phyloP scores from a whole-genome alignment of 2,888 invertebrate genomes.

The Belgica antarctica region DNA sequence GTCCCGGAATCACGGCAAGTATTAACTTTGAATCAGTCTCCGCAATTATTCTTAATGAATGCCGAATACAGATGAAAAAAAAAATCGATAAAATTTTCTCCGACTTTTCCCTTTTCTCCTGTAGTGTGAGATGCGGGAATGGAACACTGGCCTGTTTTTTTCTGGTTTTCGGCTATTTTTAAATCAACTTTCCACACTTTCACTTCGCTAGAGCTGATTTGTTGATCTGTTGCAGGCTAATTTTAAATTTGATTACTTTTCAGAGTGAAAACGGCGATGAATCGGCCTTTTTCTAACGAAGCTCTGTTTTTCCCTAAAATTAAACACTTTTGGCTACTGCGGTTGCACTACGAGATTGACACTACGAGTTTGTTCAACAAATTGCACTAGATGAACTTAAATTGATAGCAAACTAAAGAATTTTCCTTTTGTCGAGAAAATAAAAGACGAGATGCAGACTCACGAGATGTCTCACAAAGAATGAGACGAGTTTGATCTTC shows the following conservation, averaged over 20 bases:
- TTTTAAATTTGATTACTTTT: slow-evolving; percentile 8
- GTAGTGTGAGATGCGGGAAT: neutral
- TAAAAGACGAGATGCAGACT: slow-evolving; percentile 31
- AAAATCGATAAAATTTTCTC: slow-evolving; percentile 27
- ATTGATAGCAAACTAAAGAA: neutral
- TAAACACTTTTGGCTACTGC: neutral
- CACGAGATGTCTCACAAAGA: slow-evolving; percentile 30
- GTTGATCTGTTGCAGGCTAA: slow-evolving; percentile 11
- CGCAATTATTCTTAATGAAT: no score
- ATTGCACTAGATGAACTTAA: slow-evolving; percentile 23
- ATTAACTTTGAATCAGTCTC: no score
- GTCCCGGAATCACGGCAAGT: no score
- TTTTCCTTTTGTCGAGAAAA: neutral
- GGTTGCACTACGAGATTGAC: no score
- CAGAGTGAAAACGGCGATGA: neutral
- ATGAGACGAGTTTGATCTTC: slow-evolving; percentile 33
- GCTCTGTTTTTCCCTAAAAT: neutral
- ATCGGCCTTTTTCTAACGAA: neutral
- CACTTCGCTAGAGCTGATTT: neutral
- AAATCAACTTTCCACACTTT: slow-evolving; percentile 7
- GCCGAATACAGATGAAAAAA: neutral
- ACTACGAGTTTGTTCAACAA: neutral
- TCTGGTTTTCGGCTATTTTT: neutral
- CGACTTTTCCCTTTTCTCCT: neutral
- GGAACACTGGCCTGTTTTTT: neutral